A percentile compares a stretch with the other conserved stretches of the same genome.
Conservation (phyloP, 1,140 invertebrate genomes). For the Pararge aegeria region DNA sequence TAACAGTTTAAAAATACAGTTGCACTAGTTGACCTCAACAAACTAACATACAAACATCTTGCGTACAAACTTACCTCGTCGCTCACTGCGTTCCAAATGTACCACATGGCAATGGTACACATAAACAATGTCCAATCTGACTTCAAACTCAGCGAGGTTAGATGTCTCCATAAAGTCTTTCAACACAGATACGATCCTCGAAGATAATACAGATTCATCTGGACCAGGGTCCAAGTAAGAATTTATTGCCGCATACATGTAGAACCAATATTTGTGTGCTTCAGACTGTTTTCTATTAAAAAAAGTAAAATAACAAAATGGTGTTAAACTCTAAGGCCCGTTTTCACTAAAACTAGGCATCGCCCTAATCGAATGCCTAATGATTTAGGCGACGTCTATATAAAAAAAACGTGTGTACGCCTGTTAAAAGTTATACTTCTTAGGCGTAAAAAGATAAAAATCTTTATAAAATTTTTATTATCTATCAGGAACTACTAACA, state of each 20-base stretch:
- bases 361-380: too few relatives aligned
- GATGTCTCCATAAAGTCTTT: slow-evolving; percentile 93
- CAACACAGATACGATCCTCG: slow-evolving; percentile 81
- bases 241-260: slow-evolving; percentile 87
- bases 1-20: too few relatives aligned
- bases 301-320: slow-evolving; percentile 3
- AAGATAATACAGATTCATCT: slow-evolving; percentile 32
- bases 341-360: too few relatives aligned
- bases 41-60: too few relatives aligned
- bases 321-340: neutral
- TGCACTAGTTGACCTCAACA: too few relatives aligned
- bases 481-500: too few relatives aligned
- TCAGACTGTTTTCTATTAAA: slow-evolving; percentile 81
- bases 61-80: slow-evolving; percentile 59
- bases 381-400: too few relatives aligned
- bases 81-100: slow-evolving; percentile 70
- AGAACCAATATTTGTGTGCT: slow-evolving; percentile 94
- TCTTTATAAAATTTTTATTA: neutral
- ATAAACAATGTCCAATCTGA: slow-evolving; percentile 88
- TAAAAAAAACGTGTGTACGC: too few relatives aligned
- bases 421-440: too few relatives aligned
- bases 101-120: slow-evolving; percentile 88
- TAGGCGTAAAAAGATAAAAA: too few relatives aligned
- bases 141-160: slow-evolving; percentile 90
- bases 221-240: slow-evolving; percentile 49